phyloP scores from a whole-genome alignment of 2,797 vertebrate genomes.

The Cyclura pinguis region DNA sequence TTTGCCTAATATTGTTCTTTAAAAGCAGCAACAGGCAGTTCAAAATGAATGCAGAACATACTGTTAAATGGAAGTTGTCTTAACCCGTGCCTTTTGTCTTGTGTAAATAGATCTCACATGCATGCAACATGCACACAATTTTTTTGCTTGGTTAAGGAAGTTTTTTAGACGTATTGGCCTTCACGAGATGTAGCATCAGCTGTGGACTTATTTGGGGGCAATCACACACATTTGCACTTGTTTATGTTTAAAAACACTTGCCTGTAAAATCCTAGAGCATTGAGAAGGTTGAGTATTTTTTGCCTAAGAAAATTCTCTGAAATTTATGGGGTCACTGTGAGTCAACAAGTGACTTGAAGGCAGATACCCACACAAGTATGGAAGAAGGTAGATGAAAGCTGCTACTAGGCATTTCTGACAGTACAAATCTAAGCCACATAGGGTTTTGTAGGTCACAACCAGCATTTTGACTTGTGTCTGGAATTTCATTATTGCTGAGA shows the following conservation, averaged over 20 bases:
- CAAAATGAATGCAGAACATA: not conserved
- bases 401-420: not conserved
- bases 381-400: not conserved
- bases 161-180: not conserved
- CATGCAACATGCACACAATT: too few relatives aligned
- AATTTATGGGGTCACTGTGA: not conserved
- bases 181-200: not conserved
- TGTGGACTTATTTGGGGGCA: not conserved
- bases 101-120: not conserved
- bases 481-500: too few relatives aligned
- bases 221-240: not conserved
- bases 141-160: not conserved
- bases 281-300: not conserved
- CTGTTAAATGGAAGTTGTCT: not conserved
- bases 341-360: too few relatives aligned
- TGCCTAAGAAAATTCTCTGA: too few relatives aligned
- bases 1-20: not conserved
- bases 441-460: too few relatives aligned
- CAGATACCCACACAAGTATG: too few relatives aligned
- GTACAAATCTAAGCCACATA: too few relatives aligned
- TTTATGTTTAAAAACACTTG: not conserved
- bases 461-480: too few relatives aligned
- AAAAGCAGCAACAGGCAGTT: not conserved
- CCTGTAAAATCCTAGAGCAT: not conserved
- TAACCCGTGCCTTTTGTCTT: not conserved